These are phyloP conservation scores for Porites evermanni DNA, from an alignment of 92 coral and sea anemone species.

Conservation along the genomic window DNA sequence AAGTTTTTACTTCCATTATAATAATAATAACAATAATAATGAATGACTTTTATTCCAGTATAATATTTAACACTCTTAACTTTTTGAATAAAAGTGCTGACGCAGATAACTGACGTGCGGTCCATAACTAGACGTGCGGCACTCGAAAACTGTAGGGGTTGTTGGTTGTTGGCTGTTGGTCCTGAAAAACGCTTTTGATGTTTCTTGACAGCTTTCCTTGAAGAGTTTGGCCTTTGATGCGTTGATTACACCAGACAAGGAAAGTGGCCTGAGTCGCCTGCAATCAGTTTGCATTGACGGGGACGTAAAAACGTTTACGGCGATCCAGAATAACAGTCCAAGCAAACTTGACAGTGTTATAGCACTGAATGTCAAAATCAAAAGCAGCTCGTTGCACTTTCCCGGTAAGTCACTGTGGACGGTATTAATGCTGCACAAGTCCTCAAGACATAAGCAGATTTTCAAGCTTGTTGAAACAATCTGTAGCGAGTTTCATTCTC, in stretches of 20 bases:
- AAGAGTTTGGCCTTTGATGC: slow-evolving; percentile 40
- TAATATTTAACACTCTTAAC: no score
- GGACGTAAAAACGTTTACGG: slow-evolving; percentile 46
- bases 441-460: neutral
- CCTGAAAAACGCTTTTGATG: no score
- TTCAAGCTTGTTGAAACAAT: neutral
- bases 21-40: no score
- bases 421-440: neutral
- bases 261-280: slow-evolving; percentile 36
- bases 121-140: no score
- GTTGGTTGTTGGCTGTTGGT: no score
- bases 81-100: no score
- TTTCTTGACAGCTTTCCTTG: neutral
- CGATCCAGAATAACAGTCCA: slow-evolving; percentile 53
- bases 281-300: slow-evolving; percentile 52
- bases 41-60: no score
- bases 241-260: slow-evolving; percentile 21
- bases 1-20: no score
- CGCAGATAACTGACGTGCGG: no score
- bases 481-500: neutral
- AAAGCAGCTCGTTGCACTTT: neutral
- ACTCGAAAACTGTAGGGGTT: no score
- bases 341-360: slow-evolving; percentile 51
- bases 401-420: slow-evolving; percentile 8
- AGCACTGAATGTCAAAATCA: slow-evolving; percentile 20